Conservation (phyloP, 2,888 invertebrate species). For the Clunio marinus region DNA sequence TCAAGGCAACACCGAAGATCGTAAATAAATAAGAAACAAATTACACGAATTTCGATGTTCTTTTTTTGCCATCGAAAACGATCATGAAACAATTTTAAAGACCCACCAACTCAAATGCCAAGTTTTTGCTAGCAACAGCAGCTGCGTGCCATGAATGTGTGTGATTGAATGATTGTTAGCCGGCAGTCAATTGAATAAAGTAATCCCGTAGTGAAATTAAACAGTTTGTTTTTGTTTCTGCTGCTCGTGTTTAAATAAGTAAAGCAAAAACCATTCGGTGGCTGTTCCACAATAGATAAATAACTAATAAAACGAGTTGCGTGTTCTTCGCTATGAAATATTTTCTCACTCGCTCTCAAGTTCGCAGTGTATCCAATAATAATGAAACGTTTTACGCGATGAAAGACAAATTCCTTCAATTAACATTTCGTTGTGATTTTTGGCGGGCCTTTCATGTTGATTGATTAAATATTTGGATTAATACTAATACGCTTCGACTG, state of each 20-base stretch:
- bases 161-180: constrained; percentile 16
- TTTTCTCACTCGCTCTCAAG: too few species aligned
- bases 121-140: not conserved
- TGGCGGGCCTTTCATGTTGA: not conserved
- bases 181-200: constrained; percentile 5
- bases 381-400: too few species aligned
- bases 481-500: not conserved
- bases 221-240: not conserved
- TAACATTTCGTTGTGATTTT: too few species aligned
- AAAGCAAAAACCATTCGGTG: not conserved
- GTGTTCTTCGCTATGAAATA: not conserved
- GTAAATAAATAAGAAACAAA: too few species aligned
- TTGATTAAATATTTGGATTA: constrained; percentile 7
- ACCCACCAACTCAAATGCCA: not conserved
- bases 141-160: not conserved
- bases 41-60: too few species aligned
- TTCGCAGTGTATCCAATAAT: too few species aligned
- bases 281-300: not conserved
- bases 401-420: not conserved
- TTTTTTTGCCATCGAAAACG: not conserved
- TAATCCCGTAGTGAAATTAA: not conserved
- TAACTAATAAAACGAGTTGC: not conserved
- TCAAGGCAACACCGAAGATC: too few species aligned
- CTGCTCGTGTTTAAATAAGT: not conserved
- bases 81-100: not conserved